Base-by-base conservation (phyloP, 2,797 vertebrate genomes). In the Oreochromis grahami region DNA sequence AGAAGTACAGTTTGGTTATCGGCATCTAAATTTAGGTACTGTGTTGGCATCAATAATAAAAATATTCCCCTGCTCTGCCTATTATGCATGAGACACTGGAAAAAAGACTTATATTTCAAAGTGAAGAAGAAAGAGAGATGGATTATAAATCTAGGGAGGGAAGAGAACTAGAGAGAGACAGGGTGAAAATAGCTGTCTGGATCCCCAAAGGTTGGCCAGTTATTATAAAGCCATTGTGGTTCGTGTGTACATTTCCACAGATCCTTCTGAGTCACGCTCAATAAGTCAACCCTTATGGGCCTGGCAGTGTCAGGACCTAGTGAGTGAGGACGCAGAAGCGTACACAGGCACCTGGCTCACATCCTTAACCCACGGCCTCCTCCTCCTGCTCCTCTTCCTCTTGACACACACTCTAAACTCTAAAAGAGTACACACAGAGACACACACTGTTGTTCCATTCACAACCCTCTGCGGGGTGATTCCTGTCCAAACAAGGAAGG, bases 141-240 rank as follows among this genome's bases (percentile, higher is more conserved):
- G 87, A 91, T 87, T 88, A 85, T 79, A 93, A 86, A 87, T 81
- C 82, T 86, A 88, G 84, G 80, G 86, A 91, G 90, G 84, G 87
- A 90, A 86, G 51, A 83, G 87, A 89, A 82, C 17, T 74, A 85
- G 50, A 91, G 85, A 90, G 93, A 94, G 94, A 95, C 92, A 91
- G 92, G 92, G 87, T 92, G 90, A 94, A 95, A 94, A 94, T 94
- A 94, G 90, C 91, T 92, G 93, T 94, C 94, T 95, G 92, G 89
- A 87, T 93, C 92, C 87, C 88, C 79, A 60, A 90, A 92, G 91
- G 90, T 94, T 93, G 94, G 86, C 90, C 93, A 89, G 92, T 95
- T 92, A 95, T 95, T 95, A 96, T 95, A 95, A 95, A 95, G 93
- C 93, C 94, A 94, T 94, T 95, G 94, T 94, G 95, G 94, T 93